Conservation (phyloP, 2,888 invertebrate species). For the Himalopsyche kuldschensis region DNA sequence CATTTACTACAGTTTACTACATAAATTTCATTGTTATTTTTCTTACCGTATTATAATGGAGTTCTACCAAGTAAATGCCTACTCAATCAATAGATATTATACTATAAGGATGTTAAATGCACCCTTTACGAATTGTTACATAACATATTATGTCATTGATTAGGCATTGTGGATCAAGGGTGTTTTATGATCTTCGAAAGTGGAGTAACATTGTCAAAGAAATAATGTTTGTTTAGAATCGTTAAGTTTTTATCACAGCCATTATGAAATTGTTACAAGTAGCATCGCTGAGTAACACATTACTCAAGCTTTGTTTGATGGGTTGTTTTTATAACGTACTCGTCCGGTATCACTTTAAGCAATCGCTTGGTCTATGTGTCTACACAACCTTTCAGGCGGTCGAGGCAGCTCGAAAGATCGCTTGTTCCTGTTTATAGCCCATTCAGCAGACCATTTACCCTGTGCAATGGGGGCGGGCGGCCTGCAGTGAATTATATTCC, state of each 20-base stretch:
- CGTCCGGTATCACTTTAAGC: neutral
- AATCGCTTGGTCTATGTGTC: neutral
- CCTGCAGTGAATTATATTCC: constrained; percentile 30
- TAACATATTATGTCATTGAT: no score
- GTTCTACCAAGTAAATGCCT: no score
- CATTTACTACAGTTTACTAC: no score
- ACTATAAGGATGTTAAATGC: no score
- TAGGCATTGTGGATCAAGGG: no score
- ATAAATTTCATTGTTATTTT: no score
- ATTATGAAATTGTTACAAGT: neutral
- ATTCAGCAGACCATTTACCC: constrained; percentile 29
- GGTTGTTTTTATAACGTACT: neutral
- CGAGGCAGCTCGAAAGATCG: neutral
- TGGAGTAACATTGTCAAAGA: no score
- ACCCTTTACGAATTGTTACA: no score
- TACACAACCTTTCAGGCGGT: neutral
- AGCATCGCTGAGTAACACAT: neutral
- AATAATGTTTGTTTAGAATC: no score
- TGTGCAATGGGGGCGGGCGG: constrained; percentile 9
- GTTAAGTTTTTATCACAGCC: neutral
- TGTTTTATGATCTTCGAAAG: no score
- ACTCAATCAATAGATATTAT: no score
- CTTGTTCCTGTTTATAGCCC: constrained; percentile 21
- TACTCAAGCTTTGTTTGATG: neutral
- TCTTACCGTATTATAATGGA: no score